Conservation (phyloP, 2,113 vertebrate species). For the Elephantulus edwardii region DNA sequence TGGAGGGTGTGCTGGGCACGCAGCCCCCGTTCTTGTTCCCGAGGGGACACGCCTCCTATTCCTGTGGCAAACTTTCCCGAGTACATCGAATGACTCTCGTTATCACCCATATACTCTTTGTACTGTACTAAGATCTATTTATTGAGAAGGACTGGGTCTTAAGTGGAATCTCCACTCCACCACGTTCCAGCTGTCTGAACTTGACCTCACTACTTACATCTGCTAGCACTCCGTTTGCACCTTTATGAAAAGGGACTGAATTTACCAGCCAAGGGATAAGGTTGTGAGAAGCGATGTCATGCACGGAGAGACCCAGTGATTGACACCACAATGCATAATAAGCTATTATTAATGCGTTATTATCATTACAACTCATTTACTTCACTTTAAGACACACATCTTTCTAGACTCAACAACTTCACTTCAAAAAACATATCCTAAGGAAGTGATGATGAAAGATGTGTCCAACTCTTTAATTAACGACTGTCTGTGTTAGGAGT, state of each 20-base stretch:
- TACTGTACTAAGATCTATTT: not conserved
- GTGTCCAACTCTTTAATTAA: slow-evolving; percentile 11
- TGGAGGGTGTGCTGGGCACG: not conserved
- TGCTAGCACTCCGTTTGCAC: not conserved
- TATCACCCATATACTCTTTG: not conserved
- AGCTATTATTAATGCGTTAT: not conserved
- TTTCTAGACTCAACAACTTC: slow-evolving; percentile 24
- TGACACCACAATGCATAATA: not conserved
- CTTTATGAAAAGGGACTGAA: slow-evolving; percentile 2
- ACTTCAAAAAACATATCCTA: slow-evolving; percentile 31
- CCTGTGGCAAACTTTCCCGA: not conserved
- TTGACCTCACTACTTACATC: not conserved
- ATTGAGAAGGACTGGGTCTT: slow-evolving; percentile 9
- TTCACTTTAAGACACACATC: slow-evolving; percentile 34
- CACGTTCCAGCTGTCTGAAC: not conserved
- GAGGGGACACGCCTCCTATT: not conserved
- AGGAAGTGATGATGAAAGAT: slow-evolving; percentile 14
- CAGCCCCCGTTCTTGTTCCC: not conserved
- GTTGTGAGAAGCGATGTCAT: not conserved
- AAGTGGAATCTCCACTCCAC: not conserved
- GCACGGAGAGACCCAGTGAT: not conserved
- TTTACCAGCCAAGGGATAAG: not conserved
- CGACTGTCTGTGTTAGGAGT: not conserved
- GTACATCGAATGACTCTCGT: not conserved
- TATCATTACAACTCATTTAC: not conserved